Evolutionary conservation across 2,113 vertebrate genomes (phyloP).

Genomic region (Pseudorasbora parva): DNA sequence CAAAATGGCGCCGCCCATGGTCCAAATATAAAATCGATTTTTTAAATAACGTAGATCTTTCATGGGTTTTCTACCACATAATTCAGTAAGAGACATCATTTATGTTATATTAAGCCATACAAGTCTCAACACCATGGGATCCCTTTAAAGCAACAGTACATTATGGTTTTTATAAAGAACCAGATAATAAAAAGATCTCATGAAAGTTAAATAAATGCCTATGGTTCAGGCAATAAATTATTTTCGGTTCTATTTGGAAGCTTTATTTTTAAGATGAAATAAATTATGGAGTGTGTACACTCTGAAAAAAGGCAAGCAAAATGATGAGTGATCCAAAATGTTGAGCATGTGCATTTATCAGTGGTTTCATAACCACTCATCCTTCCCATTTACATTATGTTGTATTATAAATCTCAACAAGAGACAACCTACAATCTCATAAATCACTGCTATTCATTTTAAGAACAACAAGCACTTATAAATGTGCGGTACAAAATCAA

Average conservation of each 20-base stretch:
- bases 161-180: background rate
- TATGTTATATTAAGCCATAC: too few species aligned
- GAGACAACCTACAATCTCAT: background rate
- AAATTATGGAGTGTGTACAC: background rate
- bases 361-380: constrained; percentile 19
- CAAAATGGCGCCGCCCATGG: too few species aligned
- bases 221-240: constrained; percentile 10
- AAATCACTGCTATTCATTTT: background rate
- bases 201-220: background rate
- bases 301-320: background rate
- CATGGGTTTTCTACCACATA: too few species aligned
- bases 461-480: background rate
- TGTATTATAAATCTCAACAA: background rate
- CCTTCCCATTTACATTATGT: background rate
- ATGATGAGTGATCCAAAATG: background rate
- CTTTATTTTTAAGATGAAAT: background rate
- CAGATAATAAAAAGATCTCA: background rate
- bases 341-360: background rate
- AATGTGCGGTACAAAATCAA: constrained; percentile 14
- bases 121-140: too few species aligned
- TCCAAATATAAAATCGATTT: too few species aligned
- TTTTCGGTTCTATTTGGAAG: background rate
- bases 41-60: too few species aligned
- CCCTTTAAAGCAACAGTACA: background rate
- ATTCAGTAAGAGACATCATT: too few species aligned